phyloP scores from a whole-genome alignment of 2,888 invertebrate species.

The Argynnis bischoffii region DNA sequence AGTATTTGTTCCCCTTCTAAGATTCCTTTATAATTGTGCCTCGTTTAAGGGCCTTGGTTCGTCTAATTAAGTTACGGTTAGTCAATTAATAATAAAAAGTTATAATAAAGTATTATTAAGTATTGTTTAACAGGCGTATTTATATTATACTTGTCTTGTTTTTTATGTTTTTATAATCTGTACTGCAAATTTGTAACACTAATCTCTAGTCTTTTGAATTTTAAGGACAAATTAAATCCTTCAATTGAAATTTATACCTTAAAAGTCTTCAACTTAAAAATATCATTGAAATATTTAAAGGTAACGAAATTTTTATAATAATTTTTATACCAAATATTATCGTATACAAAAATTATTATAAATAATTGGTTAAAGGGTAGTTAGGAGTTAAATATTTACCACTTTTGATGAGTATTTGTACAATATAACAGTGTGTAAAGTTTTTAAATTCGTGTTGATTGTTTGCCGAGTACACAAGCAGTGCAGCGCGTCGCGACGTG shows the following conservation, averaged over 20 bases:
- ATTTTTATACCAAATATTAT: no score
- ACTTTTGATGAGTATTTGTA: constrained; percentile 8
- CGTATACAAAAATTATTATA: neutral
- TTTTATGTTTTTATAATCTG: no score
- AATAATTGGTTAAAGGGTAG: neutral
- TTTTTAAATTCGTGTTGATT: constrained; percentile 23
- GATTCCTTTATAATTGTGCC: constrained; percentile 12
- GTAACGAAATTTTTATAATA: no score
- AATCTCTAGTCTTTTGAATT: no score
- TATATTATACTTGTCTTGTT: no score
- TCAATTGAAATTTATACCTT: no score
- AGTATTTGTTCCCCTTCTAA: constrained; percentile 14
- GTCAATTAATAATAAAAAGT: neutral
- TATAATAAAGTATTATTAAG: neutral
- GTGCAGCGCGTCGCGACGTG: constrained; percentile 55
- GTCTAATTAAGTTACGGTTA: constrained; percentile 14
- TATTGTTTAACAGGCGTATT: no score
- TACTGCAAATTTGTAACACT: no score
- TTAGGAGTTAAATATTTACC: constrained; percentile 1
- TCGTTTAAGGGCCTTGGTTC: constrained; percentile 1
- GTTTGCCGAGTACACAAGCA: constrained; percentile 25
- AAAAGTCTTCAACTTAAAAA: no score
- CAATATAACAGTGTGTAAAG: constrained; percentile 9
- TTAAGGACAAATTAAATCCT: no score
- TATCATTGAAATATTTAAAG: no score